Conservation (phyloP, 2,797 vertebrate genomes). For the Leptodactylus fallax region DNA sequence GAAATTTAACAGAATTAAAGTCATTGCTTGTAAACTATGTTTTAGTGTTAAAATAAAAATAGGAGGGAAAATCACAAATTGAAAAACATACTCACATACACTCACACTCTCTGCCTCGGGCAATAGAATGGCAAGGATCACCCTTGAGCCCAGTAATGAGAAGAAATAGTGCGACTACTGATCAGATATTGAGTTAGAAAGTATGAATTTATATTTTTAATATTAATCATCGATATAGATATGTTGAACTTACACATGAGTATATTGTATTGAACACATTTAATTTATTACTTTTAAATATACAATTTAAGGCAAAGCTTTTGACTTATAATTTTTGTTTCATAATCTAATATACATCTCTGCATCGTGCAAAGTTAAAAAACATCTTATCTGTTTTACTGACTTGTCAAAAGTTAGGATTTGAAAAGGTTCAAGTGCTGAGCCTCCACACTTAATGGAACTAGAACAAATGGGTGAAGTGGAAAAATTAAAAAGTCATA, state of each 20-base stretch:
- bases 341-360: no score
- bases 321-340: no score
- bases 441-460: no score
- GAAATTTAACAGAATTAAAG: neutral
- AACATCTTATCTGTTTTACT: neutral
- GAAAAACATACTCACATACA: slow-evolving; percentile 1
- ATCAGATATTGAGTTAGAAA: neutral
- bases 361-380: neutral
- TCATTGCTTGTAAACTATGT: neutral
- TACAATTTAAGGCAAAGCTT: neutral
- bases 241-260: neutral
- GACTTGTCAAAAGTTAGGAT: no score
- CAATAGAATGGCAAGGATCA: slow-evolving; percentile 18
- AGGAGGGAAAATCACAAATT: neutral
- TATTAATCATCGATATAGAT: neutral
- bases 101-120: neutral
- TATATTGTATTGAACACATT: neutral
- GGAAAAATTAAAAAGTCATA: no score
- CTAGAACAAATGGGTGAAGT: no score
- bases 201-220: neutral
- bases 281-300: neutral
- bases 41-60: slow-evolving; percentile 11
- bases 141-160: slow-evolving; percentile 13
- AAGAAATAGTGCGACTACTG: neutral
- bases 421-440: no score